Base-by-base conservation (phyloP, 2,113 vertebrate genomes). In the Halcyon senegalensis region DNA sequence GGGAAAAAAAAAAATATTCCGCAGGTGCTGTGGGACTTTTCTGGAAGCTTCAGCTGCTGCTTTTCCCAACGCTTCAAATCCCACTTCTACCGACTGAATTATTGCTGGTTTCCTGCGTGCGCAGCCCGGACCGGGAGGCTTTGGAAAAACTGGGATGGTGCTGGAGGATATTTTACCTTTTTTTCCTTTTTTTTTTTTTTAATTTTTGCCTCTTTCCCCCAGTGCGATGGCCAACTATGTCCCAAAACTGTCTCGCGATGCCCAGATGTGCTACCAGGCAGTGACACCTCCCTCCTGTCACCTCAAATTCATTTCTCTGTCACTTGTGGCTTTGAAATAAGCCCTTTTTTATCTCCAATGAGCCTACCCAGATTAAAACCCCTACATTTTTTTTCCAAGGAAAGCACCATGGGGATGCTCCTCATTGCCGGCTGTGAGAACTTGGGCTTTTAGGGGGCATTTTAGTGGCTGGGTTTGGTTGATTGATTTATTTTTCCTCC, bases 11-110 rank as follows among this genome's bases (percentile, higher is more conserved):
- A 53, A 53, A 94, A 84, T 84, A 81, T 80, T 35, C 48, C 16
- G 5, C 94, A 96, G 95, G 95, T 95, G 94, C 95, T 70, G 63
- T 10, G 75, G 85, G 91, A 94, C 2, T 3, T 41, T n/a, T 44
- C 76, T 86, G 83, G 89, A 89, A 93, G 90, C 89, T 87, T 78
- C 85, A 83, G 90, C 5, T 0, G 0, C 74, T 35, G 92, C 58
- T 95, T 88, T 92, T 95, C 92, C 94, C 83, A 90, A 1, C 0
- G 37, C 76, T 77, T 43, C 86, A 66, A 77, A 28, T 63, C 64
- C 70, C 20, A 5, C 48, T 84, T 23, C n/a, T 11, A 3, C 21
- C 70, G 23, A 23, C 51, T 63, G 64, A 69, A 13, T 86, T 69
- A 23, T 24, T 43, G 72, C 75, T 25, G 28, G 24, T 75, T 66